A percentile compares a stretch with the other conserved stretches of the same genome.
Evolutionary conservation across 2,113 vertebrate species (phyloP).

Genomic region (Dolichotis patagonum): DNA sequence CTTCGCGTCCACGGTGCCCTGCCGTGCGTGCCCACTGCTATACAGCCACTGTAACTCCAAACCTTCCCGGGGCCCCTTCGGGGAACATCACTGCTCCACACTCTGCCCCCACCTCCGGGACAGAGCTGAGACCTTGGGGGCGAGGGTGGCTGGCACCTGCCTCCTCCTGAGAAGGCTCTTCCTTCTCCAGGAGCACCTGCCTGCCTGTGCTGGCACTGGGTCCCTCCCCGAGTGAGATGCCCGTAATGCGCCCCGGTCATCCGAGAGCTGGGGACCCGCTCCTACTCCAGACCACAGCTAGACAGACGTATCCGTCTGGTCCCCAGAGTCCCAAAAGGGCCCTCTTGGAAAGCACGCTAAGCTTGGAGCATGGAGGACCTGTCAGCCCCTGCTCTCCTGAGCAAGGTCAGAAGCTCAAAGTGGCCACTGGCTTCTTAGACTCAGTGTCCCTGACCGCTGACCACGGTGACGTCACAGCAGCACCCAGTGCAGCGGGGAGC

Average conservation of each 20-base stretch:
- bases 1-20: background rate
- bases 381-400: rapidly evolving
- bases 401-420: background rate
- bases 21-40: background rate
- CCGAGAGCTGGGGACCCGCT: background rate
- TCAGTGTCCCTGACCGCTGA: background rate
- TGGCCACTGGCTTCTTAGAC: background rate
- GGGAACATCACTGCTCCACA: rapidly evolving
- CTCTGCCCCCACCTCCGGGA: background rate
- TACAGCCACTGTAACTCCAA: background rate
- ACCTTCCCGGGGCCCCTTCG: background rate
- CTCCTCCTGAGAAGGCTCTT: rapidly evolving
- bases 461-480: background rate
- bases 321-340: background rate
- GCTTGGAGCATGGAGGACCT: background rate
- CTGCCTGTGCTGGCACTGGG: no score
- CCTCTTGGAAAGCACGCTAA: background rate
- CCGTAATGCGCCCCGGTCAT: rapidly evolving
- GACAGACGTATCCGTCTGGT: background rate
- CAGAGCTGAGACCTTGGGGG: background rate
- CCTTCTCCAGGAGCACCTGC: background rate
- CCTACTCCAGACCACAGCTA: no score
- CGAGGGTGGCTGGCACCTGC: rapidly evolving
- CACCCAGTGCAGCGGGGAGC: background rate
- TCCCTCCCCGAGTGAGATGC: background rate